A percentile compares a stretch with the other conserved stretches of the same genome.
Evolutionary conservation across 1,140 invertebrate species (phyloP).

Genomic region (Zaprionus vittiger): DNA sequence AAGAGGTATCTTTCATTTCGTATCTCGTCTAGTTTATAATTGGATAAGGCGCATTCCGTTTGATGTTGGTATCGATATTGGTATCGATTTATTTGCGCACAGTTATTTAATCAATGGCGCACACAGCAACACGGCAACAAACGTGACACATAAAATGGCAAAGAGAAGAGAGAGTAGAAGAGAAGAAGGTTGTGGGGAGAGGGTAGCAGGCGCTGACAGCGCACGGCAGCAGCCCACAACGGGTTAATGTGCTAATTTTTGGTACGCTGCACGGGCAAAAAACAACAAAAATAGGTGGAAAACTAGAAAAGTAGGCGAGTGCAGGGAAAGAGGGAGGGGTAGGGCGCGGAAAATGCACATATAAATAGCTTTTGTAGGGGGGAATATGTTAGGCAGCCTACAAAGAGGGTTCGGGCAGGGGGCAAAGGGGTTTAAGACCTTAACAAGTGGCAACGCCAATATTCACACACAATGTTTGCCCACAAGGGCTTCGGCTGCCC

Average conservation of each 20-base stretch:
- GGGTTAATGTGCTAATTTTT: slow-evolving; percentile 80
- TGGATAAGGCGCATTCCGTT: slow-evolving; percentile 51
- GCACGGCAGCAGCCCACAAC: slow-evolving; percentile 49
- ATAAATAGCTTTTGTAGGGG: slow-evolving; percentile 40
- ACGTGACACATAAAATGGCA: slow-evolving; percentile 42
- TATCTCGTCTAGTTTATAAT: slow-evolving; percentile 51
- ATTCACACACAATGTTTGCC: slow-evolving; percentile 46
- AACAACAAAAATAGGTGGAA: slow-evolving; percentile 32
- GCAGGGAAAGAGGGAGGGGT: background rate
- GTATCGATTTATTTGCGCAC: slow-evolving; percentile 57
- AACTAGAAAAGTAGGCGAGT: slow-evolving; percentile 21
- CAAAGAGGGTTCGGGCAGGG: background rate
- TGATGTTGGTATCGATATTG: slow-evolving; percentile 48
- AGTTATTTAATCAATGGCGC: slow-evolving; percentile 73
- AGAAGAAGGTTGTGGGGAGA: background rate
- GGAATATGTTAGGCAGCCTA: background rate
- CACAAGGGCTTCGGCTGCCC: slow-evolving; percentile 38
- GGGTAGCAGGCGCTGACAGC: slow-evolving; percentile 16
- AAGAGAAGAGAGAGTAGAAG: background rate
- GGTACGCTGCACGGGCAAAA: slow-evolving; percentile 41
- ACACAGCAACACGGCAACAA: slow-evolving; percentile 7
- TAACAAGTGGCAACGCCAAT: slow-evolving; percentile 48
- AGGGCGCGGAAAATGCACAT: slow-evolving; percentile 13
- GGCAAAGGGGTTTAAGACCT: slow-evolving; percentile 3
- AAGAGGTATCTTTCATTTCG: slow-evolving; percentile 20